A percentile compares a stretch with the other conserved stretches of the same genome.
phyloP scores from a whole-genome alignment of 2,797 vertebrate genomes.

The Pseudochaenichthys georgianus region DNA sequence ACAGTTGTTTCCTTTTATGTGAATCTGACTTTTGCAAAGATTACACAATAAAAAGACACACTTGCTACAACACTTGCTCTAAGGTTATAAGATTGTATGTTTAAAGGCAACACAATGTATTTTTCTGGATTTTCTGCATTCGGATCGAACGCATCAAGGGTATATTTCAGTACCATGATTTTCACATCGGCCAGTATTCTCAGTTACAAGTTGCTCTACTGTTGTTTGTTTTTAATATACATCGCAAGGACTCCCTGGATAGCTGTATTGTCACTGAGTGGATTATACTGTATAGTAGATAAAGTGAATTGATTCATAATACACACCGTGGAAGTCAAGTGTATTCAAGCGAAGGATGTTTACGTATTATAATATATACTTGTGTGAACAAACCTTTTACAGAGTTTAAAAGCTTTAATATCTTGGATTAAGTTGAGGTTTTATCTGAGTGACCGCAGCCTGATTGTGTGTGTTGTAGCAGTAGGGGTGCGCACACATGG shows the following conservation, averaged over 20 bases:
- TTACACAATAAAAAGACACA: background rate
- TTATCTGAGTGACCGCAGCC: background rate
- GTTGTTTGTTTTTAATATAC: background rate
- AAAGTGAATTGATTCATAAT: background rate
- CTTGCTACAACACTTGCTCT: background rate
- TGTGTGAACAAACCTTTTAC: background rate
- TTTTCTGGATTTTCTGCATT: background rate
- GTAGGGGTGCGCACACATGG: conserved; percentile 25
- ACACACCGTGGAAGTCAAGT: background rate
- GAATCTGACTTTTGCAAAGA: conserved; percentile 14
- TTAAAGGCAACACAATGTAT: background rate
- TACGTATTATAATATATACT: background rate
- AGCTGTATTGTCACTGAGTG: background rate
- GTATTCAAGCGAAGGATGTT: background rate
- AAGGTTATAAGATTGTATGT: background rate
- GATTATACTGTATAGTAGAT: background rate
- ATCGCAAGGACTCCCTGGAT: background rate
- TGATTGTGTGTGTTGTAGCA: conserved; percentile 6
- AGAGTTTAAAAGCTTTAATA: background rate
- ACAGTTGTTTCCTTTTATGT: conserved; percentile 18
- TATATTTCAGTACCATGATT: background rate
- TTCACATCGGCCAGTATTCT: background rate
- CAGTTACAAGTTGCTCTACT: background rate
- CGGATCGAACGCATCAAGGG: background rate
- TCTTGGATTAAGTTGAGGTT: conserved; percentile 7